Evolutionary conservation across 2,797 vertebrate species (phyloP).

Genomic region (Acanthiza pusilla): DNA sequence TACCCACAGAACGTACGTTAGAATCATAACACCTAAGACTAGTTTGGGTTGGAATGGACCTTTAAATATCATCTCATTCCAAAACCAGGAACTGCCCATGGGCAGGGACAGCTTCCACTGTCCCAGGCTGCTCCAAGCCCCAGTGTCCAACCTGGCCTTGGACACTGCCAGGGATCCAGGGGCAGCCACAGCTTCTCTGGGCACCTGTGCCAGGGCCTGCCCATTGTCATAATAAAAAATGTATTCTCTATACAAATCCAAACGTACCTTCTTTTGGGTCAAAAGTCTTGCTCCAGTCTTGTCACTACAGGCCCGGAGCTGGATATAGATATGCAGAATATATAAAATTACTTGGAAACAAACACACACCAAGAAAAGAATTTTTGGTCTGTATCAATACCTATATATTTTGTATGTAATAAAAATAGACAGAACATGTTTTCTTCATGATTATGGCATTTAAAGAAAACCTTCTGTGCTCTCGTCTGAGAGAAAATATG

Average conservation of each 20-base stretch:
- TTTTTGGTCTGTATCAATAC: neutral
- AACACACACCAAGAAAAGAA: neutral
- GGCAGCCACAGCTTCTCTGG: neutral
- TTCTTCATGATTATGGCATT: neutral
- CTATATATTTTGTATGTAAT: neutral
- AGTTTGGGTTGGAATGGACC: neutral
- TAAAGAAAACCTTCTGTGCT: neutral
- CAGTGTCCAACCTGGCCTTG: neutral
- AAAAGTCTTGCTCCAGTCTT: rapidly evolving
- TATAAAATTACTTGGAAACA: neutral
- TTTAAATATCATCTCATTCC: neutral
- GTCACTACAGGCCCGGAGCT: neutral
- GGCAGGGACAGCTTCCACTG: neutral
- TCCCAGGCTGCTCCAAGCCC: neutral
- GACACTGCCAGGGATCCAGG: neutral
- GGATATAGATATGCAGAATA: neutral
- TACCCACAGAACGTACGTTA: neutral
- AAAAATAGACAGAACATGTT: neutral
- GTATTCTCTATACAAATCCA: neutral
- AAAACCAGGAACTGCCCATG: neutral
- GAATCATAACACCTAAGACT: neutral
- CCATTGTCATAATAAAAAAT: neutral
- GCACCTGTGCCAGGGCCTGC: neutral
- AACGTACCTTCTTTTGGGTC: neutral
- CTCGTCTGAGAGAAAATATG: neutral